Evolutionary conservation across 2,888 invertebrate genomes (phyloP), one percentile per base, ranked within the genome.

Genomic region (Diarsia mendica): DNA sequence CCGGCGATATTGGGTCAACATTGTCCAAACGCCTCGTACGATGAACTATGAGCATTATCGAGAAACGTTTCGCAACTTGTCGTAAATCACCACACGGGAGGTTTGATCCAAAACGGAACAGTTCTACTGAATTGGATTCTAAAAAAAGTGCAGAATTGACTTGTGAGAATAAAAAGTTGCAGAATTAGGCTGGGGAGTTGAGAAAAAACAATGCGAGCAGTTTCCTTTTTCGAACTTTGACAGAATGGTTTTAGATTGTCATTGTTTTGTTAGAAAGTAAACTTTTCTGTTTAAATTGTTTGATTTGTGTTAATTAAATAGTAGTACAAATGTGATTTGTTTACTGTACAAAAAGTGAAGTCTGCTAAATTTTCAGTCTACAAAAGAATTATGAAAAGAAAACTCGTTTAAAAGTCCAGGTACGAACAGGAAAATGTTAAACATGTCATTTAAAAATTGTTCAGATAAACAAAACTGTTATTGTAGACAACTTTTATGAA

Each of bases 1-100:
- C 79, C 82, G 71, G 33, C 86, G 89, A 88, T 91, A 90, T 88
- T 92, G 90, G 93, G 93, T 93, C 92, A 92, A 93, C 92, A 93
- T 89, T 92, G 92, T 92, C 93, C 93, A 91, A 91, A 90, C 91
- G 90, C 89, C 88, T 84, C 85, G 86, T 80, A 86, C 89, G 86
- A 91, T 91, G 92, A 90, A 90, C 92, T 89, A 91, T 85, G 87
- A 89, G 82, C 87, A 88, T 85, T 87, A 89, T 87, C 84, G 86
- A 79, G 79, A 48, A 83, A 79, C 80, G 88, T 89, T 89, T 89
- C 85, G 87, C 85, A 89, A 90, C 85, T 79, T 71, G 76, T 65
- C 84, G 87, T 89, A 88, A 87, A 87, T 89, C 85, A 89, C 85
- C 83, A 82, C 79, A 79, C 82, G 78, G 81, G 75, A 84, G 77